These are phyloP conservation scores for Drosophila pseudoobscura DNA, from an alignment of 1,140 invertebrate species.

Conservation along the genomic window DNA sequence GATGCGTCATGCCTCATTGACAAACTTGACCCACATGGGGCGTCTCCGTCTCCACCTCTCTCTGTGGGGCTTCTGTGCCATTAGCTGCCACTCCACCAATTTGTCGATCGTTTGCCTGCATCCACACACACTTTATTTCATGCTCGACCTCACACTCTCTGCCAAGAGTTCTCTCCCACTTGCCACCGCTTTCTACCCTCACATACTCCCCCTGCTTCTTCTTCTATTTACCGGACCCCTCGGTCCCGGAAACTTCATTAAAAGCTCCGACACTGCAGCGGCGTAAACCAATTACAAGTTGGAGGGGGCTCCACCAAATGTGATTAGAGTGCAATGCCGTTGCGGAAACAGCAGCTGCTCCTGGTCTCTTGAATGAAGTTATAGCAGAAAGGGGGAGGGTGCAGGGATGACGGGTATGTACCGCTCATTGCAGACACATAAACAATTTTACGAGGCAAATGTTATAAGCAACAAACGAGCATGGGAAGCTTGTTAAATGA, in stretches of 20 bases:
- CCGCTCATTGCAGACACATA: slow-evolving; percentile 48
- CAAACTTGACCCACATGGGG: slow-evolving; percentile 15
- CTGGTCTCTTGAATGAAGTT: slow-evolving; percentile 10
- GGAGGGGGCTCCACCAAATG: slow-evolving; percentile 53
- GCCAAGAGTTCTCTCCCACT: neutral
- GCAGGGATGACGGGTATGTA: slow-evolving; percentile 4
- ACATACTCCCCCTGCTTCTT: neutral
- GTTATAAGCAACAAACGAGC: slow-evolving; percentile 51
- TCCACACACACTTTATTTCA: neutral
- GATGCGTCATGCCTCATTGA: neutral
- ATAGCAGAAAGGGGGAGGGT: slow-evolving; percentile 4
- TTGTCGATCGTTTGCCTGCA: slow-evolving; percentile 47
- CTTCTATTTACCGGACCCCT: neutral
- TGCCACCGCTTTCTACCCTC: slow-evolving; percentile 1
- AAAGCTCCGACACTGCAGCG: slow-evolving; percentile 57
- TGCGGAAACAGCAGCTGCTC: slow-evolving; percentile 35
- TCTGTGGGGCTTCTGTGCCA: slow-evolving; percentile 13
- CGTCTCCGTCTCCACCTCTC: neutral
- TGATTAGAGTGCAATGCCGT: slow-evolving; percentile 72
- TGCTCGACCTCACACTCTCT: neutral
- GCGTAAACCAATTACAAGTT: slow-evolving; percentile 72
- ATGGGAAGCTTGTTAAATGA: slow-evolving; percentile 71
- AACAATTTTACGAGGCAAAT: slow-evolving; percentile 70
- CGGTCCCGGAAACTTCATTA: slow-evolving; percentile 60
- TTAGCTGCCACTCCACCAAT: slow-evolving; percentile 43